Base-by-base conservation (phyloP, 2,113 vertebrate genomes). In the Grammatotria lemairii region DNA sequence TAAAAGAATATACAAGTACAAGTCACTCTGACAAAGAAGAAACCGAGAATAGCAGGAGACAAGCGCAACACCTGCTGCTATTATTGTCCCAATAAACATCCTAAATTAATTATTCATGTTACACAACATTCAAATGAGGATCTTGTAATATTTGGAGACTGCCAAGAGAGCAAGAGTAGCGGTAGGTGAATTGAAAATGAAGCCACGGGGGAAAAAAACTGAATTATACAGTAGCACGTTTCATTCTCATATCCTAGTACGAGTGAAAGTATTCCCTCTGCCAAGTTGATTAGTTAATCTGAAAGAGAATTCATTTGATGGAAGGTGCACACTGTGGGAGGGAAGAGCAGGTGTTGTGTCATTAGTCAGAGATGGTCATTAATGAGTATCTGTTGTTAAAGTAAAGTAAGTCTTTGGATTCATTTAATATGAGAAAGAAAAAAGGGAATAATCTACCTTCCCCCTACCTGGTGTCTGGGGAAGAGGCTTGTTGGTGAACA, bases 171-270 rank as follows among this genome's bases (percentile, higher is more conserved):
- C 45, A 33, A 53, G 40, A 38, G 14, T 13, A 49, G 42, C 8
- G 5, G 73, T 26, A 80, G 53, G 65, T 55, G 45, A 57, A 84
- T 33, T 35, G n/a, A 83, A 79, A 85, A 87, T 80, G 16, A 16
- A 81, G 49, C 65, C 54, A 16, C 5, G 28, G 9, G 40, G 13
- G 17, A 0, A 6, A 42, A 83, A 87, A 89, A 81, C 21, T 88
- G 38, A 90, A 91, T 92, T 81, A 91, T 85, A 84, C 13, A 81
- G 51, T 45, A 23, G 49, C 38, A 57, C 23, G 12, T 87, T 85
- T 88, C 14, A 85, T 57, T 60, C 31, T 73, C 26, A 31, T 80
- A 65, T 78, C 23, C 70, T 78, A n/a, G 10, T 33, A 51, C 1
- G 17, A 78, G 73, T 82, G 73, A 88, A 31, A 45, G 23, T 58